Evolutionary conservation across 2,113 vertebrate species (phyloP).

Genomic region (Piprites chloris): DNA sequence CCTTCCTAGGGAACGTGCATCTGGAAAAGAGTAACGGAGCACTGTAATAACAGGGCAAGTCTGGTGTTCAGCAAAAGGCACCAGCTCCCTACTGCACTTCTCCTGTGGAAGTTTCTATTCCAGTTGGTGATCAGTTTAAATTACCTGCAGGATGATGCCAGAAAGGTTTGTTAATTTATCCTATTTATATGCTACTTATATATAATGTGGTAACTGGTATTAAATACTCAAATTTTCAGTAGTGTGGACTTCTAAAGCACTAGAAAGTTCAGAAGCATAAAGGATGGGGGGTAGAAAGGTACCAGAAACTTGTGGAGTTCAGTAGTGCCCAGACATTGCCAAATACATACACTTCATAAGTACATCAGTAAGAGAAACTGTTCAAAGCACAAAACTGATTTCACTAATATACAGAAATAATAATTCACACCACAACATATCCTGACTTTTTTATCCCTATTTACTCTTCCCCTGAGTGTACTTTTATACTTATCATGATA

Average conservation of each 20-base stretch:
- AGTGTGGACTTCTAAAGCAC: neutral
- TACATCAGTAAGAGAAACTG: neutral
- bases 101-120: neutral
- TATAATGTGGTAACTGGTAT: neutral
- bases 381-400: neutral
- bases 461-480: neutral
- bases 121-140: neutral
- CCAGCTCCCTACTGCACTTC: neutral
- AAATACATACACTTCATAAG: neutral
- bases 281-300: accelerated
- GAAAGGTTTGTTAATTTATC: neutral
- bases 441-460: neutral
- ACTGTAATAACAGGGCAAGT: neutral
- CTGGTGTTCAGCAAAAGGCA: neutral
- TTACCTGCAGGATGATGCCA: neutral
- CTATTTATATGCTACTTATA: no score
- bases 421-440: neutral
- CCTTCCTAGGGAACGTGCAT: neutral
- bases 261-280: neutral
- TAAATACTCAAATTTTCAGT: neutral
- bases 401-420: neutral
- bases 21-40: neutral
- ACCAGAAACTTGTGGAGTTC: neutral
- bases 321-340: neutral
- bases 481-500: neutral